Base-by-base conservation (phyloP, 1,140 invertebrate species). In the Drosophila pectinifera region DNA sequence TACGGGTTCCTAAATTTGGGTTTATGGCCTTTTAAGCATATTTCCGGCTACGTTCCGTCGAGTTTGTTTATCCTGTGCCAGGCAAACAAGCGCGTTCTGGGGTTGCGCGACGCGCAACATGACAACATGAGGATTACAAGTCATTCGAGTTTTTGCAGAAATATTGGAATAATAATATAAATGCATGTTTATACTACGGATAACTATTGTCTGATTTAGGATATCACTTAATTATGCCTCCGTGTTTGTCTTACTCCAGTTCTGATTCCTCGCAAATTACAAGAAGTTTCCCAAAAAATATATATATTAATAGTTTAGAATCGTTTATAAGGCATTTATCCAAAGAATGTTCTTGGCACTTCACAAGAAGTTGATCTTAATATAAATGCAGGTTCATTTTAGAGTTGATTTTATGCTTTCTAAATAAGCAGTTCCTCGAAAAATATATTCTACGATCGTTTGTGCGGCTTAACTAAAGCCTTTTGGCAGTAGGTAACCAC, bases 401-500 rank as follows among this genome's bases (percentile, higher is more conserved):
- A 48, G 24, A 16, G 45, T 3, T n/a, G n/a, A n/a, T n/a, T n/a
- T n/a, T n/a, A n/a, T n/a, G n/a, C n/a, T 8, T n/a, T 7, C 16
- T 10, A 3, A 34, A 34, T 2, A 34, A 38, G 36, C 14, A 6
- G 14, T 20, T 34, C 0, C 11, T 51, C 16, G 1, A 14, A 28
- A n/a, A 20, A 34, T n/a, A 31, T 3, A 28, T 28, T 16, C 34
- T 65, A 43, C 10, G 56, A 51, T 36, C 49, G 58, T 16, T 86
- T 91, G 46, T 73, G 45, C 34, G 78, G 81, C 53, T 92, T 92
- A 4, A 61, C 75, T 13, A 92, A 73, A 45, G 54, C 90, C 42
- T 73, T 46, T 42, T 85, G 49, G 88, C 93, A 93, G 91, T 95
- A 96, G 38, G 90, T 64, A 22, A 85, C 14, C 92, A 96, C 95